These are phyloP conservation scores for Cantharis rustica DNA, from an alignment of 2,888 invertebrate genomes.

Conservation along the genomic window DNA sequence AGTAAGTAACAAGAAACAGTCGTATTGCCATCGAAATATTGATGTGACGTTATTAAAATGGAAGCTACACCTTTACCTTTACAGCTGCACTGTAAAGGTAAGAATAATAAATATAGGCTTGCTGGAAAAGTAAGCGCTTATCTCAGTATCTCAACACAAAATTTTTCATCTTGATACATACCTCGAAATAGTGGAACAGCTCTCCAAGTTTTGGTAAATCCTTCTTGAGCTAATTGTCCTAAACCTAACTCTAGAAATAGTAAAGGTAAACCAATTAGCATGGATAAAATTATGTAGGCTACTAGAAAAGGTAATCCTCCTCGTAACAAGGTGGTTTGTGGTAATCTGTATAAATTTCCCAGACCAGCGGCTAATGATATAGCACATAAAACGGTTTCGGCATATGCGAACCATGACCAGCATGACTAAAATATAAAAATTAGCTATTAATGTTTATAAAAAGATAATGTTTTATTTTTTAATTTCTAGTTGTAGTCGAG, in stretches of 20 bases:
- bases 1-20: too few species aligned
- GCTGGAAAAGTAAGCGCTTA: neutral
- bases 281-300: conserved; percentile 58
- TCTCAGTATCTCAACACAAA: neutral
- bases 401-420: conserved; percentile 51
- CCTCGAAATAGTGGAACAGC: conserved; percentile 71
- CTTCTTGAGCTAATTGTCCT: conserved; percentile 69
- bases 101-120: neutral
- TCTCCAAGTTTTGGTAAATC: conserved; percentile 67
- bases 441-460: neutral
- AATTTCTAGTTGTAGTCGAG: neutral
- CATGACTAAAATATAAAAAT: conserved; percentile 49
- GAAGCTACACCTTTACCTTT: too few species aligned
- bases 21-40: too few species aligned
- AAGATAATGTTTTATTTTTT: neutral
- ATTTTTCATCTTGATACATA: conserved; percentile 45
- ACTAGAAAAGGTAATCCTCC: conserved; percentile 65
- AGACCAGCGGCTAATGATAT: conserved; percentile 62
- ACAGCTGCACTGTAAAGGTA: neutral
- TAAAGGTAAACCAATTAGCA: conserved; percentile 62
- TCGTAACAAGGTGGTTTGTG: conserved; percentile 62
- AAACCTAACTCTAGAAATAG: conserved; percentile 65
- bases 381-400: conserved; percentile 59
- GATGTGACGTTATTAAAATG: too few species aligned
- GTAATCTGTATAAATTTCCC: conserved; percentile 64